Evolutionary conservation across 2,888 invertebrate genomes (phyloP).

Genomic region (Alloplasta piceator): DNA sequence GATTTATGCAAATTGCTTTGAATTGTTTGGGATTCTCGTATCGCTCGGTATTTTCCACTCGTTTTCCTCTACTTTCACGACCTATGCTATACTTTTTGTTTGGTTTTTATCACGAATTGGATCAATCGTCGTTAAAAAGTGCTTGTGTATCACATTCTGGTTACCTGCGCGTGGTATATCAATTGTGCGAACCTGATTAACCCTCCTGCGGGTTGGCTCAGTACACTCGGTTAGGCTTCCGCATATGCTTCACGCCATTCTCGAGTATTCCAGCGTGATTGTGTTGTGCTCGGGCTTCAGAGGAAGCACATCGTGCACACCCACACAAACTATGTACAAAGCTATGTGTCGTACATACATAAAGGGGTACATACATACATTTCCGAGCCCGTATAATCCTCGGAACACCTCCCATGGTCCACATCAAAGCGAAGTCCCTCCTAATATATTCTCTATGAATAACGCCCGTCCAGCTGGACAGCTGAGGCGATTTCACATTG

Average conservation of each 20-base stretch:
- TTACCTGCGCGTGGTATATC: neutral
- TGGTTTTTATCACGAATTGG: neutral
- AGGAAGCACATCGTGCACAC: slow-evolving; percentile 40
- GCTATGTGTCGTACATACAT: slow-evolving; percentile 7
- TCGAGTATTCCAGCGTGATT: slow-evolving; percentile 36
- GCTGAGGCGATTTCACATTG: slow-evolving; percentile 63
- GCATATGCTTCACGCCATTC: slow-evolving; percentile 34
- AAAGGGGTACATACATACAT: slow-evolving; percentile 23
- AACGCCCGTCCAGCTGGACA: slow-evolving; percentile 69
- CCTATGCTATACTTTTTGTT: neutral
- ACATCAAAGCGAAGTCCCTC: slow-evolving; percentile 79
- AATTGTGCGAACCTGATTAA: slow-evolving; percentile 36
- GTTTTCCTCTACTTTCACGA: neutral
- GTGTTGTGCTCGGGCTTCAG: slow-evolving; percentile 20
- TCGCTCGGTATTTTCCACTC: neutral
- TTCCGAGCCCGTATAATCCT: slow-evolving; percentile 75
- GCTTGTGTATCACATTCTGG: neutral
- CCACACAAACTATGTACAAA: slow-evolving; percentile 42
- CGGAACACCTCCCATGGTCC: slow-evolving; percentile 67
- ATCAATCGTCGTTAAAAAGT: neutral
- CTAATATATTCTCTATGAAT: slow-evolving; percentile 81
- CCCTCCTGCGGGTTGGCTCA: slow-evolving; percentile 10
- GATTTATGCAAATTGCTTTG: slow-evolving; percentile 46
- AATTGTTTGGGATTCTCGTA: neutral
- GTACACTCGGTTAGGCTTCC: slow-evolving; percentile 69